Conservation (phyloP, 2,888 invertebrate species). For the Patella ulyssiponensis region DNA sequence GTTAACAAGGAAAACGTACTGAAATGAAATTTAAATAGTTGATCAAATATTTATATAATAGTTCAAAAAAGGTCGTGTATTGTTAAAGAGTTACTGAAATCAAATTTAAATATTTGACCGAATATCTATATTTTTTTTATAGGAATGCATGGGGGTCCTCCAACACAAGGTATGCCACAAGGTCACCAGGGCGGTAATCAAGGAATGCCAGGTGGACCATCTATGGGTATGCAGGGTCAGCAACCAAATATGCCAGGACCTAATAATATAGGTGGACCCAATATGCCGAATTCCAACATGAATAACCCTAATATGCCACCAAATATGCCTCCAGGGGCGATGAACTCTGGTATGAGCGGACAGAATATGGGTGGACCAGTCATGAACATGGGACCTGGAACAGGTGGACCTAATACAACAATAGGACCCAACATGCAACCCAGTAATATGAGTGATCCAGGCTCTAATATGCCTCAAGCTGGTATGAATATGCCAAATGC, state of each 20-base stretch:
- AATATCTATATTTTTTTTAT: not conserved
- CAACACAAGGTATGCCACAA: constrained; percentile 23
- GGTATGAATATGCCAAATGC: constrained; percentile 27
- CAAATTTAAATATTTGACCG: too few species aligned
- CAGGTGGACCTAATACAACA: constrained; percentile 55
- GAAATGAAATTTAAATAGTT: too few species aligned
- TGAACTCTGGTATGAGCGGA: constrained; percentile 38
- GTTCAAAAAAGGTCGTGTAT: too few species aligned
- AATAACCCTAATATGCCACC: constrained; percentile 36
- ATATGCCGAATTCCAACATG: constrained; percentile 31
- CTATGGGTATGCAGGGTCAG: constrained; percentile 34
- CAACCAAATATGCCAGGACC: constrained; percentile 19
- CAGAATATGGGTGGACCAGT: constrained; percentile 48
- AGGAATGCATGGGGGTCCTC: constrained; percentile 12
- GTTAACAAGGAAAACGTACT: too few species aligned
- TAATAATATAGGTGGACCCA: constrained; percentile 31
- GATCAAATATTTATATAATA: too few species aligned
- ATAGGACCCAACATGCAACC: constrained; percentile 36
- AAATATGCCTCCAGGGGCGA: constrained; percentile 12
- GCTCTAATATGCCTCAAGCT: constrained; percentile 27
- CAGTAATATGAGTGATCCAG: constrained; percentile 28
- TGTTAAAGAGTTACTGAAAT: too few species aligned
- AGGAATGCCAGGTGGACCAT: constrained; percentile 38
- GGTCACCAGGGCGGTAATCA: constrained; percentile 39
- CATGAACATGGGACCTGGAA: constrained; percentile 31